phyloP scores from a whole-genome alignment of 2,888 invertebrate genomes.

The Cremastinae sp. region DNA sequence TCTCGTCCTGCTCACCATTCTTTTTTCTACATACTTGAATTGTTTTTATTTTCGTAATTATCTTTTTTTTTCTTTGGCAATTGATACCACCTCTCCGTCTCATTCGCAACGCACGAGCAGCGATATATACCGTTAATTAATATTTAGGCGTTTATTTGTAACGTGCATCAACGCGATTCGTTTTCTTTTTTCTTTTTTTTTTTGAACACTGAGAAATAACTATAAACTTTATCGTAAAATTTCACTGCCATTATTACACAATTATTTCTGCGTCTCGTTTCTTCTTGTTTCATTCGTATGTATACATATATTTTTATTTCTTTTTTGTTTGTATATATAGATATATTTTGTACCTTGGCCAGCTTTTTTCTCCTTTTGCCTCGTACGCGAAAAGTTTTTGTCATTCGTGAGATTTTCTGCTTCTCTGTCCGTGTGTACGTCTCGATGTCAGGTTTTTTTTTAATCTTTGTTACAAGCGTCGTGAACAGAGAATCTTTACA shows the following conservation, averaged over 20 bases:
- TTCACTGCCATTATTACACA: conserved; percentile 23
- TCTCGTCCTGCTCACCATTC: background rate
- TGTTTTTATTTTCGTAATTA: conserved; percentile 23
- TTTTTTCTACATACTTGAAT: too few relatives aligned
- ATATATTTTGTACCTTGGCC: conserved; percentile 61
- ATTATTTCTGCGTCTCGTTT: background rate
- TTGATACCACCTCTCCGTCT: conserved; percentile 13
- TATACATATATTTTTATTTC: conserved; percentile 28
- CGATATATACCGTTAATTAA: conserved; percentile 35
- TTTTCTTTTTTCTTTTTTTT: too few relatives aligned
- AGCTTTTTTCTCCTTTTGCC: conserved; percentile 43
- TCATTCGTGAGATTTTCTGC: background rate
- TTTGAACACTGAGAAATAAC: conserved; percentile 63
- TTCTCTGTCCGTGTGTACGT: conserved; percentile 22
- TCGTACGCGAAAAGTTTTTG: conserved; percentile 34
- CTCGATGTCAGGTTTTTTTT: conserved; percentile 47
- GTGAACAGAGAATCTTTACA: conserved; percentile 7
- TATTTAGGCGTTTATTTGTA: conserved; percentile 59
- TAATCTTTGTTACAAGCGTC: conserved; percentile 35
- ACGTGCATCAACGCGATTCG: conserved; percentile 57
- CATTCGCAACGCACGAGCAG: conserved; percentile 52
- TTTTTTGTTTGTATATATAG: conserved; percentile 26
- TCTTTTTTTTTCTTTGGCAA: conserved; percentile 12
- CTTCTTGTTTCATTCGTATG: conserved; percentile 1
- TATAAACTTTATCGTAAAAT: conserved; percentile 38